Percentiles rank a stretch among this genome's conserved stretches.
phyloP scores from a whole-genome alignment of 2,888 invertebrate species.

The Acrobasis repandana region DNA sequence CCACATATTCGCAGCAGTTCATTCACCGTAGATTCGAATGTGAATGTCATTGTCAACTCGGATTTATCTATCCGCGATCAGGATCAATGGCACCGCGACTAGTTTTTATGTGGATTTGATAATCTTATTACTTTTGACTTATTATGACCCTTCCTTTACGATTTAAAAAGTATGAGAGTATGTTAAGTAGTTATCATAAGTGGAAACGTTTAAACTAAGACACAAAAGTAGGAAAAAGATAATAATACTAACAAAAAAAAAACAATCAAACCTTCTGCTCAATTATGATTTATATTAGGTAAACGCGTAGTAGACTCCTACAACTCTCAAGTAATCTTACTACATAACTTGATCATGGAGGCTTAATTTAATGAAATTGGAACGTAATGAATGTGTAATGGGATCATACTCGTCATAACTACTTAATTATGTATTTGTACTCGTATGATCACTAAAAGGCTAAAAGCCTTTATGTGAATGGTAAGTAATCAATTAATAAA shows the following conservation, averaged over 20 bases:
- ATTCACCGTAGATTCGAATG: slow-evolving; percentile 63
- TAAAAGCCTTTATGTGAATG: not conserved
- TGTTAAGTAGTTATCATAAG: not conserved
- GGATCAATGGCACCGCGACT: slow-evolving; percentile 42
- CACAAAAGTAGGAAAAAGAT: too few relatives aligned
- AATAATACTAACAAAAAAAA: too few relatives aligned
- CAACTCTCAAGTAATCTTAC: too few relatives aligned
- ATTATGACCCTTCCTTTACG: not conserved
- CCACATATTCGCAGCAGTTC: slow-evolving; percentile 73
- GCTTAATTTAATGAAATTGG: too few relatives aligned
- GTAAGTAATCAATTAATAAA: slow-evolving; percentile 10
- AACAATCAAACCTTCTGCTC: too few relatives aligned
- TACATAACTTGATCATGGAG: too few relatives aligned
- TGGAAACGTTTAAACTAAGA: too few relatives aligned
- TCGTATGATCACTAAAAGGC: not conserved
- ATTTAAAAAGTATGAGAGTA: not conserved
- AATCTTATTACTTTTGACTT: slow-evolving; percentile 3
- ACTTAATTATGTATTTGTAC: not conserved
- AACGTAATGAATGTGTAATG: too few relatives aligned
- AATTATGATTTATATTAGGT: too few relatives aligned
- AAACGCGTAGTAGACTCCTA: too few relatives aligned
- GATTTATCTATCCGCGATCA: slow-evolving; percentile 55
- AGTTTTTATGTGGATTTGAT: slow-evolving; percentile 27
- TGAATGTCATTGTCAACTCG: slow-evolving; percentile 64
- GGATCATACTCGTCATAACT: too few relatives aligned